Evolutionary conservation across 35 echinoderm and acorn worm species (phyloP), one percentile per base, ranked within the genome.

Genomic region (Diadema setosum): DNA sequence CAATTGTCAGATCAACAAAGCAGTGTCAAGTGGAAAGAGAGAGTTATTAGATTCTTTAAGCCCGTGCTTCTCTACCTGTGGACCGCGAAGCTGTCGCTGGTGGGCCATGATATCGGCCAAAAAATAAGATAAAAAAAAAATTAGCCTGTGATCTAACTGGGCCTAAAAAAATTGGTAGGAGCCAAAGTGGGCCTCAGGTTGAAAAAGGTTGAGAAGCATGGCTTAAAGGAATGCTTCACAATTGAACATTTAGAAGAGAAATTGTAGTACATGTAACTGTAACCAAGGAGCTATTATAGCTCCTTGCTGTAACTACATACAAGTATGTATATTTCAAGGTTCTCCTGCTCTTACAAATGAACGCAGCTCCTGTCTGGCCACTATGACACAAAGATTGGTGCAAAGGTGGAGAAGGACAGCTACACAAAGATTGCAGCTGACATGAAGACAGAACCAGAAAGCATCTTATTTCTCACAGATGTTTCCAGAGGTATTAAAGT

Each of bases 301-400:
- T 57, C 23, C 15, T 15, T 57, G 15, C 15, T 57, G 52, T 17
- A 17, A 15, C 52, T 23, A 29, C n/a, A 8, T 0, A 12, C 58
- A 0, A 5, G 5, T 5, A 61, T 24, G 30, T 4, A 58, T 5
- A 20, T 58, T 17, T 25, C 18, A 25, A 25, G 18, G 18, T 25
- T 2, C 4, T 20, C 18, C 18, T 20, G 18, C 18, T 17, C n/a
- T n/a, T n/a, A n/a, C n/a, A n/a, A n/a, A n/a, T 55, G 9, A 81
- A 64, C 32, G 30, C 87, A 94, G 87, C 50, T 85, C 12, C 74
- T 94, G 23, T 94, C 92, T 12, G 92, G 92, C 15, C 83, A 94
- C 61, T 94, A 88, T 85, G 92, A 94, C 46, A 94, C 92, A 5
- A 94, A 89, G 55, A 94, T 90, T 81, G 92, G 92, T 65, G 34